A percentile compares a stretch with the other conserved stretches of the same genome.
phyloP scores from a whole-genome alignment of 2,113 vertebrate genomes.

The Dicrurus megarhynchus region DNA sequence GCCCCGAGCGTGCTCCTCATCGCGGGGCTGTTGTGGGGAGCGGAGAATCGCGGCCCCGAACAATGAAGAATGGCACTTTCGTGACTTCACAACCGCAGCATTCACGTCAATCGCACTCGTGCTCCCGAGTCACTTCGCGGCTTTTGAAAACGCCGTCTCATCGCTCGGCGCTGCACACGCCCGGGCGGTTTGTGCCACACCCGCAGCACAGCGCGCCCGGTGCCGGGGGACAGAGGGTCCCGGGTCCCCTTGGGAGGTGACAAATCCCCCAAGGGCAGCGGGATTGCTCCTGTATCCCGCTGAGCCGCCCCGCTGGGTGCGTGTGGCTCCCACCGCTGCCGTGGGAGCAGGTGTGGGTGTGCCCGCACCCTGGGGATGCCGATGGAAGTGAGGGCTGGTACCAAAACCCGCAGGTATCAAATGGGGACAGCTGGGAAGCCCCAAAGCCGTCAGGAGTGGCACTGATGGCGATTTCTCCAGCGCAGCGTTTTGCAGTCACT shows the following conservation, averaged over 20 bases:
- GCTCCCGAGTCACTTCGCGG: neutral
- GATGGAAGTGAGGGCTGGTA: fast-evolving
- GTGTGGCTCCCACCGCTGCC: fast-evolving
- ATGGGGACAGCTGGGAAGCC: neutral
- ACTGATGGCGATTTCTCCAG: fast-evolving
- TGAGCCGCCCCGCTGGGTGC: fast-evolving
- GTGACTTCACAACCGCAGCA: neutral
- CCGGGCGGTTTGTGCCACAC: fast-evolving
- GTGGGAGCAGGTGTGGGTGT: fast-evolving
- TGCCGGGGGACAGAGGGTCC: fast-evolving
- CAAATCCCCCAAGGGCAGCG: fast-evolving
- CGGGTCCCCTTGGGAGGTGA: fast-evolving
- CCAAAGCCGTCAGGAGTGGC: neutral
- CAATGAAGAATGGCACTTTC: neutral
- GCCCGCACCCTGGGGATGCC: fast-evolving
- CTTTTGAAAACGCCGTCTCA: neutral
- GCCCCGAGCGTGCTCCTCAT: neutral
- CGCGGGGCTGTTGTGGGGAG: neutral
- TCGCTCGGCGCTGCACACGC: neutral
- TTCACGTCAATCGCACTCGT: neutral
- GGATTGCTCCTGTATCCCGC: neutral
- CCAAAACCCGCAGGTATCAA: neutral
- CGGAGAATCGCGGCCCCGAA: neutral
- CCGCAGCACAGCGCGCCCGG: fast-evolving
- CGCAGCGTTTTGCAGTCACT: fast-evolving